phyloP scores from a whole-genome alignment of 2,113 vertebrate genomes.

The Eulemur macaco region DNA sequence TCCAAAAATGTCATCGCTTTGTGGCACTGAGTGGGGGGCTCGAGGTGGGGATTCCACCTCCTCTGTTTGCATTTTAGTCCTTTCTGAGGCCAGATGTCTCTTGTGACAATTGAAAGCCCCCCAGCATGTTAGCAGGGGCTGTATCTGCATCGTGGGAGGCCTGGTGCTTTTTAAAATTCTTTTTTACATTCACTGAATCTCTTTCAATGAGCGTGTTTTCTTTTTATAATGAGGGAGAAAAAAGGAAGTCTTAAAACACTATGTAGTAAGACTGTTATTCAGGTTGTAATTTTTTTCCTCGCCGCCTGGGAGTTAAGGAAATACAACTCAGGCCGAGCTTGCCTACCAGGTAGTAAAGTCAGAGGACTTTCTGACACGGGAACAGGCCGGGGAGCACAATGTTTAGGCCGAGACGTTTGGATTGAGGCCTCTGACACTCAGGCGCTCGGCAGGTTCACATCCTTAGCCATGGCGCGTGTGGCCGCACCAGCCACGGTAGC shows the following conservation, averaged over 20 bases:
- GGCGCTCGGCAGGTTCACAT: neutral
- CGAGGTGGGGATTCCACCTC: neutral
- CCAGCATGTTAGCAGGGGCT: neutral
- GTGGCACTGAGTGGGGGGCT: too few species aligned
- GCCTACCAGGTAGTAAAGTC: neutral
- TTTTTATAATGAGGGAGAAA: neutral
- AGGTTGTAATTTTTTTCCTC: neutral
- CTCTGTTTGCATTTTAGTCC: neutral
- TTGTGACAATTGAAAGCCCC: neutral
- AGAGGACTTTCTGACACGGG: neutral
- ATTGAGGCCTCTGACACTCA: neutral
- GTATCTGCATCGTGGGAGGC: neutral
- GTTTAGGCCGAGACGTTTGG: neutral
- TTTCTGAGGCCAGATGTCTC: neutral
- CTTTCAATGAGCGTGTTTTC: neutral
- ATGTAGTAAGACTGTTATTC: neutral
- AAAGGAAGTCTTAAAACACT: neutral
- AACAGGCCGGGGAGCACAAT: neutral
- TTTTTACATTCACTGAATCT: neutral
- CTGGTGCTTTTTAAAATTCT: neutral
- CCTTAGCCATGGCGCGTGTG: neutral
- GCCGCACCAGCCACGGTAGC: neutral
- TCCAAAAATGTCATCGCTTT: neutral
- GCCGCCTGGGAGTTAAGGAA: neutral
- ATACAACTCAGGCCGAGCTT: neutral